Base-by-base conservation (phyloP, 2,113 vertebrate species). In the Prinia subflava region DNA sequence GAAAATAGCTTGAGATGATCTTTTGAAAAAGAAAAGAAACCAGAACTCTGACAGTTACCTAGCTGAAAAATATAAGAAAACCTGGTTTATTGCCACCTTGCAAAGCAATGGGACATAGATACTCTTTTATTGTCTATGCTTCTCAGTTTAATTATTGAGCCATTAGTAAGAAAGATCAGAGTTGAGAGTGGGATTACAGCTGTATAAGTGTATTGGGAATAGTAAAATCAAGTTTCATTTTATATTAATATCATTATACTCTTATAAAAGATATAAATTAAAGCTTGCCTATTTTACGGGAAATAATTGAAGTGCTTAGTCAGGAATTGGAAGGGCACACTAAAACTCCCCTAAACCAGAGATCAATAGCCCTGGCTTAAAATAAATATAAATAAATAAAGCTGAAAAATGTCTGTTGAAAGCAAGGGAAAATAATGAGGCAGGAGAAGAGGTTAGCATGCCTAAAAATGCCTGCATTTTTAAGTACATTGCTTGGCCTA, bases 181-280 rank as follows among this genome's bases (percentile, higher is more conserved):
- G 56, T 52, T 83, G 68, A 47, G 79, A 68, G 57, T 80, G 88
- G 88, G 69, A 93, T 86, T 81, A 70, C 52, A 55, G 68, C 87
- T 86, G 12, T 83, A 18, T 41, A 86, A 83, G 56, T 64, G 56
- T 83, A 62, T 15, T 89, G 37, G 94, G 92, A 94, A 68, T 49
- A 89, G 68, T 83, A 64, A 96, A 97, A 92, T 83, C 71, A 87
- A 92, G 60, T 87, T 93, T 90, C 44, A 52, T 89, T 96, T 95
- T 92, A 70, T 81, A 60, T 85, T 92, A 83, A 67, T 78, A 76
- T 78, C 59, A 47, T 90, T 88, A 85, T 23, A 30, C 31, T 86
- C 35, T 87, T 94, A 81, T 60, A 83, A 80, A 94, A 91, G 33
- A 49, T 53, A 83, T 64, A 87, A 92, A 90, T 86, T 77, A 86